Base-by-base conservation (phyloP, 2,888 invertebrate genomes). In the Orthosia incerta region DNA sequence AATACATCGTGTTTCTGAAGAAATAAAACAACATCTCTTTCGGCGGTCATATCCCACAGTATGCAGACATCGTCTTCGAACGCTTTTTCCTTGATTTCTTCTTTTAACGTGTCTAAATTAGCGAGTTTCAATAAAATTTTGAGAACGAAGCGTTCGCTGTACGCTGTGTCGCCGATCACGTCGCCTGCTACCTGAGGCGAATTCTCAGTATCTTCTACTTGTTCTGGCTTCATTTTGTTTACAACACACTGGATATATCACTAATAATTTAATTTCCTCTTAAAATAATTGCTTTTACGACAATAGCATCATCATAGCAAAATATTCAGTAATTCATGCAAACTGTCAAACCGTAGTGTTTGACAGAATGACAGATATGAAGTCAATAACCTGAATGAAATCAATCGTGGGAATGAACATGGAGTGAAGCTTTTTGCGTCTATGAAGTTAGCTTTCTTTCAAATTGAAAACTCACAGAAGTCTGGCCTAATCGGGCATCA, bases 11-110 rank as follows among this genome's bases (percentile, higher is more conserved):
- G 97, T 84, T 97, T 96, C 71, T 97, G 93, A 16, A 98, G 93
- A 88, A 97, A 97, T 57, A 97, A 89, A 15, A 98, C 98, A 0
- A 98, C 98, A 88, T 98, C 98, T 81, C 97, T 97, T 84, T 98
- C 98, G 0, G 97, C 96, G 0, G 98, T 98, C 98, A 98, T 98
- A 85, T 98, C 98, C 98, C 98, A 98, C 0, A 98, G 91, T 11
- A 97, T 97, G 88, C 98, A 98, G 53, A 98, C 94, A 87, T 98
- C 97, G 39, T 97, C 97, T 94, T 98, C 98, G 63, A 98, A 94
- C 1, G 97, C 94, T 74, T 97, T 96, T 69, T 96, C 96, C 90
- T 97, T 97, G 59, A 97, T 93, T 82, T 97, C 96, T 67, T 97
- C 96, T 59, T 96, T 94, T 9, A 95, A 82, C 3, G 93, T 93